Percentiles rank a stretch among this genome's conserved stretches.
These are phyloP conservation scores for Speoplatyrhinus poulsoni DNA, from an alignment of 2,113 vertebrate species.

Conservation along the genomic window DNA sequence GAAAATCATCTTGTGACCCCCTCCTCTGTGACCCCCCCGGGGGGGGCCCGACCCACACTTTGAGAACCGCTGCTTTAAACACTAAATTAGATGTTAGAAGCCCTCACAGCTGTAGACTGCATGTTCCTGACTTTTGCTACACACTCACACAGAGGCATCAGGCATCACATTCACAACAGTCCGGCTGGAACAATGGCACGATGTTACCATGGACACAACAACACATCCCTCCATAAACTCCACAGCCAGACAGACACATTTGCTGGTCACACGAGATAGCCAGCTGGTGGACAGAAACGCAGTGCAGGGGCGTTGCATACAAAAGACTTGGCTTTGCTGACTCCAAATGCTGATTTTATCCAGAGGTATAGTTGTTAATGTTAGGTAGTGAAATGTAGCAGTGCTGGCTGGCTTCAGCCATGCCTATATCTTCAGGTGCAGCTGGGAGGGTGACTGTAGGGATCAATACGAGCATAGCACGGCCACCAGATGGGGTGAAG, in stretches of 20 bases:
- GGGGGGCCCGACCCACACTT: too few relatives aligned
- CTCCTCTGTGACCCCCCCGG: too few relatives aligned
- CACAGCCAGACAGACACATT: slow-evolving; percentile 16
- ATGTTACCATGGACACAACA: slow-evolving; percentile 72
- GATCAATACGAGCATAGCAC: slow-evolving; percentile 32
- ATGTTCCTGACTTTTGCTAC: background rate
- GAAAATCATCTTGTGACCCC: too few relatives aligned
- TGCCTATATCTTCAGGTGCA: slow-evolving; percentile 70
- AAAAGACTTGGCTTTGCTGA: background rate
- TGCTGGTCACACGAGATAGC: slow-evolving; percentile 18
- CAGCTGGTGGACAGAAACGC: slow-evolving; percentile 17
- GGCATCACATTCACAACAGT: background rate
- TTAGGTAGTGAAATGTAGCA: slow-evolving; percentile 17
- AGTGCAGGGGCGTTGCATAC: background rate
- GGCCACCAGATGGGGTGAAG: slow-evolving; percentile 51
- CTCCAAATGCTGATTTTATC: background rate
- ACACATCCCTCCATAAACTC: slow-evolving; percentile 65
- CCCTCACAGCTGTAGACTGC: too few relatives aligned
- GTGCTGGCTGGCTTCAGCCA: slow-evolving; percentile 32
- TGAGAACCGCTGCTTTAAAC: too few relatives aligned
- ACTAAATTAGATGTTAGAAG: too few relatives aligned
- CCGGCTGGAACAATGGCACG: slow-evolving; percentile 9
- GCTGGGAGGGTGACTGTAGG: slow-evolving; percentile 50
- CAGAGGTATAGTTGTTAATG: slow-evolving; percentile 14
- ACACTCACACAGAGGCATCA: slow-evolving; percentile 16